phyloP scores from a whole-genome alignment of 2,888 invertebrate species.

The Norana najaformis region DNA sequence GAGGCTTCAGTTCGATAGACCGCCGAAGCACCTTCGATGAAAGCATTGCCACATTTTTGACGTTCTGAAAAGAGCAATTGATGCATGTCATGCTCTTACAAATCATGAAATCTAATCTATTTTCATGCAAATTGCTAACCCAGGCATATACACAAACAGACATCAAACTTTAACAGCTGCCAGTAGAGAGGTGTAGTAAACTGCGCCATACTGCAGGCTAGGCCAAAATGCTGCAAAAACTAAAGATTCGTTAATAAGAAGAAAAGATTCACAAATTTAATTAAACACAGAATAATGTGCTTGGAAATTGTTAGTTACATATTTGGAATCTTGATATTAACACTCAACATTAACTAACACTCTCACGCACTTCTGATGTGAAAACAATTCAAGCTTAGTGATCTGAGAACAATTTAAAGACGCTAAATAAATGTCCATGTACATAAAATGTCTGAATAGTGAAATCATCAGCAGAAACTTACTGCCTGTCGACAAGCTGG shows the following conservation, averaged over 20 bases:
- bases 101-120: background rate
- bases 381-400: background rate
- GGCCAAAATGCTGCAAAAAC: too few relatives aligned
- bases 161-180: background rate
- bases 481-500: conserved; percentile 55
- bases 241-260: background rate
- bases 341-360: background rate
- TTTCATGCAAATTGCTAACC: background rate
- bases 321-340: background rate
- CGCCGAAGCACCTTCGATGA: conserved; percentile 44
- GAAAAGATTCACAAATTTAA: background rate
- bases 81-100: background rate
- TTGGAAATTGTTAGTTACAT: background rate
- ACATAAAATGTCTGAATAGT: background rate
- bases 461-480: conserved; percentile 35
- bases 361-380: background rate
- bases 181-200: background rate
- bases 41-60: conserved; percentile 45
- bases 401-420: background rate
- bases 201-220: background rate
- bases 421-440: background rate
- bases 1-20: conserved; percentile 45
- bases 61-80: conserved; percentile 28
- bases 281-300: background rate
- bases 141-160: background rate